Base-by-base conservation (phyloP, 1,140 invertebrate genomes). In the Aricia agestis region DNA sequence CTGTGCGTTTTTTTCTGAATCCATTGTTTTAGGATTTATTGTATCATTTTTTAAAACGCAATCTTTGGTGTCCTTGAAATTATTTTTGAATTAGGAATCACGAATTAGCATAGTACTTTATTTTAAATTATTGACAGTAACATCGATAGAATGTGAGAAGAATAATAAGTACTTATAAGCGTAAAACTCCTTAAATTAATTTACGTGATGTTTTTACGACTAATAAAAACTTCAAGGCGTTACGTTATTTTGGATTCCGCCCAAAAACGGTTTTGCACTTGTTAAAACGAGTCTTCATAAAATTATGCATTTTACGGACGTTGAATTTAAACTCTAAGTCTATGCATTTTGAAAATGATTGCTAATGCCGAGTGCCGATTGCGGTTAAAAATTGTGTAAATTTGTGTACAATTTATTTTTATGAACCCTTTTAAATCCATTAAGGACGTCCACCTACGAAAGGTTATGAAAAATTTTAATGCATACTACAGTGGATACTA, bases 11-110 rank as follows among this genome's bases (percentile, higher is more conserved):
- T 63, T 63, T 63, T 63, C 0, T 6, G 18, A 19, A 63, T 63
- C 59, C 18, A 63, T 63, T 63, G 17, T 63, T 25, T 11, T 19
- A 63, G 45, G 45, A 63, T 19, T 63, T 19, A 63, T 63, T 18
- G 17, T 10, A 13, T 18, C 2, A 59, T 36, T 36, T 7, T 36
- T 7, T 36, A 7, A 36, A 36, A 36, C 36, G 36, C 9, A 7
- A 36, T 36, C 9, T 18, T 63, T 25, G 0, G 25, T 25, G 18
- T 11, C 10, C 59, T 52, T 52, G 18, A 13, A 63, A 63, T 63
- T 63, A 19, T 2, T 25, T 11, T 18, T 63, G 18, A 63, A 59
- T 17, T 59, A 11, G 19, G 3, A 63, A 11, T 63, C 59, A 7
- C 3, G 18, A 11, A 63, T 63, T 19, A 18, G 18, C 59, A 63